phyloP scores from a whole-genome alignment of 2,888 invertebrate species.

The Podotricha telesiphe region DNA sequence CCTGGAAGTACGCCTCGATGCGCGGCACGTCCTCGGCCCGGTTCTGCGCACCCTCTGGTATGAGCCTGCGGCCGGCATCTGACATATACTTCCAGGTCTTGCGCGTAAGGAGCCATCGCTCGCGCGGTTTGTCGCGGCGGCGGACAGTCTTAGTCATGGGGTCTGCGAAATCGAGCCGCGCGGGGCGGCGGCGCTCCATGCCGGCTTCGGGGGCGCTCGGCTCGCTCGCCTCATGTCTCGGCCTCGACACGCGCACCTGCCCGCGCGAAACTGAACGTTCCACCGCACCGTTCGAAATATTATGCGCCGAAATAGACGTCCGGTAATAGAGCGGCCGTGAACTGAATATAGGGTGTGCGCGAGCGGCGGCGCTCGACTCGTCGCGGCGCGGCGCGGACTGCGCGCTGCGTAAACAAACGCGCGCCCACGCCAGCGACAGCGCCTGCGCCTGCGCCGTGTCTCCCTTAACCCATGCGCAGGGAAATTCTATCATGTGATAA shows the following conservation, averaged over 20 bases:
- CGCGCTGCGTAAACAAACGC: conserved; percentile 55
- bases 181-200: conserved; percentile 61
- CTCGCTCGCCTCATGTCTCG: conserved; percentile 53
- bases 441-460: conserved; percentile 42
- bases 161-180: conserved; percentile 73
- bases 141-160: conserved; percentile 76
- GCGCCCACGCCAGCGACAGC: conserved; percentile 58
- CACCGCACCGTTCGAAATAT: conserved; percentile 72
- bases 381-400: conserved; percentile 52
- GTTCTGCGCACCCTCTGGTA: conserved; percentile 91
- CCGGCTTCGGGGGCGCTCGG: conserved; percentile 53
- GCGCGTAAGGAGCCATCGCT: conserved; percentile 93
- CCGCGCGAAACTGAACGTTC: conserved; percentile 73
- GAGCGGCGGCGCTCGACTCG: conserved; percentile 59
- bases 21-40: conserved; percentile 90
- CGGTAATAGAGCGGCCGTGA: conserved; percentile 81
- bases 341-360: conserved; percentile 76
- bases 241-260: conserved; percentile 74
- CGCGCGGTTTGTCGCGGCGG: conserved; percentile 86
- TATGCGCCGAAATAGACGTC: conserved; percentile 79
- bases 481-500: conserved; percentile 37
- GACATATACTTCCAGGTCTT: conserved; percentile 97
- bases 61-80: conserved; percentile 93
- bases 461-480: conserved; percentile 64
- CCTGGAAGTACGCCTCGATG: conserved; percentile 93